Evolutionary conservation across 2,888 invertebrate genomes (phyloP).

Genomic region (Caenorhabditis doughertyi): DNA sequence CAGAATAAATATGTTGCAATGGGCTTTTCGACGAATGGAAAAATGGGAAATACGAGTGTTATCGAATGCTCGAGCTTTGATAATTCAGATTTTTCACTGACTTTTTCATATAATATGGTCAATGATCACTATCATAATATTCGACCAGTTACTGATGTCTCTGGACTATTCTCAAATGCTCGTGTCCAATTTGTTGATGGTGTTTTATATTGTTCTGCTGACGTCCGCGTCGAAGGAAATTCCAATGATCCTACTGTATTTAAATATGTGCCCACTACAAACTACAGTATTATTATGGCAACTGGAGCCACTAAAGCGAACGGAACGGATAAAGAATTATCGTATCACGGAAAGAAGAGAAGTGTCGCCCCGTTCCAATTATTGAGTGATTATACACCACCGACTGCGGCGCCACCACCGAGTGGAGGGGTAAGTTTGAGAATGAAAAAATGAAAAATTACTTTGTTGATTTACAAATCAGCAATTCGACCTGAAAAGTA

Average conservation of each 20-base stretch:
- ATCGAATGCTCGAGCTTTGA: conserved; percentile 60
- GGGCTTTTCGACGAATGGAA: conserved; percentile 58
- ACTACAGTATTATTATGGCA: conserved; percentile 57
- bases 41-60: conserved; percentile 55
- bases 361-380: conserved; percentile 23
- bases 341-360: conserved; percentile 26
- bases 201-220: conserved; percentile 59
- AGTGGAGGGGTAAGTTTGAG: conserved; percentile 42
- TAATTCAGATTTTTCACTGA: conserved; percentile 11
- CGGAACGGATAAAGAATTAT: conserved; percentile 6
- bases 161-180: conserved; percentile 29
- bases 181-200: conserved; percentile 50
- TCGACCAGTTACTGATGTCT: conserved; percentile 30
- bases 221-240: conserved; percentile 49
- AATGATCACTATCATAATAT: conserved; percentile 25
- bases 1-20: conserved; percentile 50
- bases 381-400: conserved; percentile 25
- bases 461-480: no score
- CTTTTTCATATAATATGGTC: conserved; percentile 46
- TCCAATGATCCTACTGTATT: conserved; percentile 52
- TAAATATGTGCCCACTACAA: conserved; percentile 22
- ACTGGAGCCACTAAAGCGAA: conserved; percentile 34
- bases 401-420: conserved; percentile 45
- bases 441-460: no score
- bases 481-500: no score